Base-by-base conservation (phyloP, 2,797 vertebrate species). In the Sebastes variabilis region DNA sequence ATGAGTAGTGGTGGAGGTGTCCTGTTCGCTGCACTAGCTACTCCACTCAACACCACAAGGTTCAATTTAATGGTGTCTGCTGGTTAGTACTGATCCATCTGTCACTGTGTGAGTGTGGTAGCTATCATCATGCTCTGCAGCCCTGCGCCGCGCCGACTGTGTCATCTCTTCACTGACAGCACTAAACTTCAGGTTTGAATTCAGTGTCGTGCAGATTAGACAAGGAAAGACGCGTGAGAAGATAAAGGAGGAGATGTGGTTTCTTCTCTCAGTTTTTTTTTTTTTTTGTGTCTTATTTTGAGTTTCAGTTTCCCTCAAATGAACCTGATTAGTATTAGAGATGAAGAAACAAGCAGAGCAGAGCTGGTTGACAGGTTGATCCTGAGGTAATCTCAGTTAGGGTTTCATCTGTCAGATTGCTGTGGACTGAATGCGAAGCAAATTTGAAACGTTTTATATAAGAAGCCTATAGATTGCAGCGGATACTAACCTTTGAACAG, bases 11-110 rank as follows among this genome's bases (percentile, higher is more conserved):
- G 86, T 90, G 83, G 89, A 90, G 89, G 83, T 93, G 92, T 92
- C 89, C 84, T 90, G 86, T 85, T 91, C 89, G 25, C 88, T 84
- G 86, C 77, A 87, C 86, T 80, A 74, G 81, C 88, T 91, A 87
- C 86, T 90, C 81, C 86, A 90, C 90, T 92, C 85, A 79, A 83
- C 89, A 88, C 89, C 87, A 82, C 84, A 72, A 89, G 91, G 87
- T 92, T 90, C 82, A 79, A 80, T 90, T 91, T 93, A 89, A 92
- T 89, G 77, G 90, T 84, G 89, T 91, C 92, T 89, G 84, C 89
- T 92, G 92, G 87, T 93, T 90, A 87, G 84, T 77, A 80, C 87
- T 86, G 91, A 90, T 92, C 89, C 88, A 92, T 94, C 91, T 89
- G 92, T 93, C 89, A 89, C 83, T 68, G 72, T 84, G 85, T 64